phyloP scores from a whole-genome alignment of 2,888 invertebrate genomes.

The Penaeus monodon region DNA sequence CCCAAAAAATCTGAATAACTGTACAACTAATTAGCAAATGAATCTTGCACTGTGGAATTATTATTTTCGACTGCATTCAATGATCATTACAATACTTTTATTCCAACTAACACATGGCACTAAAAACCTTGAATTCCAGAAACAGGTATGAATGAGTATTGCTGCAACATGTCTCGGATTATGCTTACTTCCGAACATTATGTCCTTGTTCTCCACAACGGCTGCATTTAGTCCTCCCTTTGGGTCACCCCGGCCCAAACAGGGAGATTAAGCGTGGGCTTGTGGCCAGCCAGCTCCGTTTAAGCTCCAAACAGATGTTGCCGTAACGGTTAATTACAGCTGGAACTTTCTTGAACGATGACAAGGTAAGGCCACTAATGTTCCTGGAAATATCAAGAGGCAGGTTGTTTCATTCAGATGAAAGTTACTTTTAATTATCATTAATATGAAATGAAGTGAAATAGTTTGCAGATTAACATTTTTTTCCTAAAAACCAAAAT shows the following conservation, averaged over 20 bases:
- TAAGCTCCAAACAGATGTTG: conserved; percentile 45
- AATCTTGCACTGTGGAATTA: too few relatives aligned
- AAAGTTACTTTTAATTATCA: not conserved
- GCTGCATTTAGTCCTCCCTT: conserved; percentile 38
- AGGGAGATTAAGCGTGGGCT: conserved; percentile 40
- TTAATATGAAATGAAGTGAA: not conserved
- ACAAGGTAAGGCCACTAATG: conserved; percentile 30
- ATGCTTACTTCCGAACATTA: conserved; percentile 46
- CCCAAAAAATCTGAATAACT: too few relatives aligned
- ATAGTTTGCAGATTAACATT: not conserved
- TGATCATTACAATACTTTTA: too few relatives aligned
- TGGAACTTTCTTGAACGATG: conserved; percentile 42
- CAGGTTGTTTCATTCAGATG: not conserved
- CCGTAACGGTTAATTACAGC: conserved; percentile 41
- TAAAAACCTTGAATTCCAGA: too few relatives aligned
- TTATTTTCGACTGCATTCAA: too few relatives aligned
- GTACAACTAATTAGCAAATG: too few relatives aligned
- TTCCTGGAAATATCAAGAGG: conserved; percentile 30
- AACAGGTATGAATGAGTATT: not conserved
- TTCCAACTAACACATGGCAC: too few relatives aligned
- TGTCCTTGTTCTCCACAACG: conserved; percentile 52
- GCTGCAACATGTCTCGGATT: not conserved
- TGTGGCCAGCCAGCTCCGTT: conserved; percentile 48
- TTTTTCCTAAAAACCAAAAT: not conserved
- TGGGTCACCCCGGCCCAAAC: conserved; percentile 31